Evolutionary conservation across 2,797 vertebrate genomes (phyloP), one percentile per base, ranked within the genome.

Genomic region (Phylloscopus collybita): DNA sequence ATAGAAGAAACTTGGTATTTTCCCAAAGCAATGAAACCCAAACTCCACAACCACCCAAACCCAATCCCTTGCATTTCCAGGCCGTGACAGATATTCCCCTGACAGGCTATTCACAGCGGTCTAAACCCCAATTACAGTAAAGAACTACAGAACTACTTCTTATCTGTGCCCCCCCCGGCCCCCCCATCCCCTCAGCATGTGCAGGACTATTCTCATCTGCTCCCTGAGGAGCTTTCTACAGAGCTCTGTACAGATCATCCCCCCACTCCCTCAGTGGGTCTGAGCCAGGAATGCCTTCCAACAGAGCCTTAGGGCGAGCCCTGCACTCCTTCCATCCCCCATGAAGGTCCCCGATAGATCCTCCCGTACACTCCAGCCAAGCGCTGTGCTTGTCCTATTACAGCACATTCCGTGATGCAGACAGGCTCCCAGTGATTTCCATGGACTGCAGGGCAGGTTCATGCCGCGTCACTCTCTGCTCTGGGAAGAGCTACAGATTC

Each of bases 331-430:
- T 44, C 27, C 16, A 45, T 59, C 18, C 47, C 30, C 27, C 44
- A 6, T 4, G 25, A 44, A 36, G 1, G 5, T 32, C 66, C 47
- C 40, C 0, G 0, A n/a, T 4, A 59, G 38, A 66, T 49, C 29
- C 40, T 76, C 23, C 61, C 19, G 2, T 2, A 18, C 14, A 13
- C 49, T 56, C 56, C n/a, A 65, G 51, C 40, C 64, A 30, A 70
- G 34, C 0, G 1, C 4, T 16, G 61, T 19, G 27, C 54, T 59
- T 44, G 56, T 56, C 80, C 80, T 23, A 0, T 25, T 20, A 27
- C 12, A 4, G 42, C 51, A 26, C n/a, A 36, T 38, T 79, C 66
- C 9, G 1, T 1, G 59, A 42, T 5, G 8, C 53, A 40, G 67
- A 57, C 30, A 36, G 65, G 53, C 50, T 80, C 34, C 16, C 26